phyloP scores from a whole-genome alignment of 2,888 invertebrate species.

The Caenorhabditis panamensis region DNA sequence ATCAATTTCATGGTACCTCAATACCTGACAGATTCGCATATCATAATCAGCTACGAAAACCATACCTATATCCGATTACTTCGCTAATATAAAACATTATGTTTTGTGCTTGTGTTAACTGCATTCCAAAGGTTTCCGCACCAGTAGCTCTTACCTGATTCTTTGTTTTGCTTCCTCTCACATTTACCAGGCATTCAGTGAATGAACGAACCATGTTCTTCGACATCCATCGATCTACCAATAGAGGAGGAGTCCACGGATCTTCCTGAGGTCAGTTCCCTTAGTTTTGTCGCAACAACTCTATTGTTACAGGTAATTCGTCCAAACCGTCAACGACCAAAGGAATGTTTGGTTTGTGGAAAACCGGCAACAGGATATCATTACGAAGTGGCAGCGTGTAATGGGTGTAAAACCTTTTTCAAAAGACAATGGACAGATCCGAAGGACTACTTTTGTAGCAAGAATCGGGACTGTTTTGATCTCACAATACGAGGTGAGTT shows the following conservation, averaged over 20 bases:
- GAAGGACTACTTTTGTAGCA: conserved; percentile 38
- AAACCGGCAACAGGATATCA: conserved; percentile 67
- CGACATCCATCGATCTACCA: neutral
- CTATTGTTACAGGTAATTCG: conserved; percentile 5
- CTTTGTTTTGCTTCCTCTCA: neutral
- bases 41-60: too few relatives aligned
- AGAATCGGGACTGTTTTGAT: conserved; percentile 54
- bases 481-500: conserved; percentile 23
- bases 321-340: conserved; percentile 14
- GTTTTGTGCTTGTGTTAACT: conserved; percentile 2
- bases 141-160: neutral
- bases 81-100: neutral
- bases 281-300: neutral
- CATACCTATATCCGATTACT: too few relatives aligned
- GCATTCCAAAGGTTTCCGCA: neutral
- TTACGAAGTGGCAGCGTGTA: conserved; percentile 68
- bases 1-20: too few relatives aligned
- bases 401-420: conserved; percentile 65
- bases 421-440: conserved; percentile 38
- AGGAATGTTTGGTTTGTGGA: conserved; percentile 63
- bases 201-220: neutral
- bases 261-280: neutral
- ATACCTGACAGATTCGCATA: too few relatives aligned
- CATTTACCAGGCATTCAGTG: neutral
- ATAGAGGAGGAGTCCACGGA: neutral